Base-by-base conservation (phyloP, 2,113 vertebrate genomes). In the Petromus typicus region DNA sequence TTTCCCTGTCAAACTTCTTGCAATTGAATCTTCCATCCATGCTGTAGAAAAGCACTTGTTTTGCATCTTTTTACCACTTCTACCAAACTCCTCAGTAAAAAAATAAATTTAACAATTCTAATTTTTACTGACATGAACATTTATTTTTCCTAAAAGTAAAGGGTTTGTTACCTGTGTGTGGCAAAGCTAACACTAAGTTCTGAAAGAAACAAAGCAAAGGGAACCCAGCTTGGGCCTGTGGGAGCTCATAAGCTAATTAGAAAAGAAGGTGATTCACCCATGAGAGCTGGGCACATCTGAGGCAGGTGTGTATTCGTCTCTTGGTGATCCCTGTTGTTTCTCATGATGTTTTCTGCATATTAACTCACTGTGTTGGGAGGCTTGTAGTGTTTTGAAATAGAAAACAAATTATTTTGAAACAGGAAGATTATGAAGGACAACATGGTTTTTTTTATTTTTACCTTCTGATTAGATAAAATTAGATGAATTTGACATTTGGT, bases 91-190 rank as follows among this genome's bases (percentile, higher is more conserved):
- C 51, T 1, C 88, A 13, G 5, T 64, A 86, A 91, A 95, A 91
- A 48, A 34, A 51, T n/a, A 78, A 57, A 51, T 32, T 16, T 45
- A 59, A 40, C 40, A 59, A 85, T 89, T 80, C 5, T 86, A 81
- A 69, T 32, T 48, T 89, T 89, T 51, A 56, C 45, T 86, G 27
- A 48, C 57, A 64, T 63, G 45, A 64, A 18, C 30, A 87, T 78
- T n/a, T 89, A 81, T 57, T 96, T 95, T 86, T 73, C 56, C 88
- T 67, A 45, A 82, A 64, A 40, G 9, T 81, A 92, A 92, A 54
- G n/a, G 23, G 7, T 43, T 4, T 27, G 18, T 20, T 13, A 90
- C 43, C 7, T 59, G 0, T 48, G 86, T 80, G 66, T n/a, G 66
- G 23, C 17, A 64, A 79, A 71, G 9, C 34, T 69, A 69, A 37